A percentile compares a stretch with the other conserved stretches of the same genome.
phyloP scores from a whole-genome alignment of 2,888 invertebrate species.

The Acrocyrtus sp. region DNA sequence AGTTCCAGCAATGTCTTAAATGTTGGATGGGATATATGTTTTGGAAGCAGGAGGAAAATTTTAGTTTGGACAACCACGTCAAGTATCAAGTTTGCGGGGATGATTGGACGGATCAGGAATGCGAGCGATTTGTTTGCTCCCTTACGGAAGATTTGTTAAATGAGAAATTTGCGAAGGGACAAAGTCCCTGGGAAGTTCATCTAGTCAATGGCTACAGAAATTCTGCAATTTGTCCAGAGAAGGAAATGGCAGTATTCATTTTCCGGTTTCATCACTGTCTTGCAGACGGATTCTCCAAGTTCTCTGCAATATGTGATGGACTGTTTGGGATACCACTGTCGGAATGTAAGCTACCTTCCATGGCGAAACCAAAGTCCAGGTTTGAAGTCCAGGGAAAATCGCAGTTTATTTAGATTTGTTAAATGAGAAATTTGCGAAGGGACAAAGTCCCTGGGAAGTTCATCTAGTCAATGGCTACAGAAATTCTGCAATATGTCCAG shows the following conservation, averaged over 20 bases:
- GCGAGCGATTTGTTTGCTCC: not conserved
- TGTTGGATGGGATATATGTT: conserved; percentile 1
- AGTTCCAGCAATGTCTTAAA: not conserved
- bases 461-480: not conserved
- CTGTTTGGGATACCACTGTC: too few relatives aligned
- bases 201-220: not conserved
- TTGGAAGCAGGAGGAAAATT: not conserved
- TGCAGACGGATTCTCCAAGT: not conserved
- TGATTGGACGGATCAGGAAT: too few relatives aligned
- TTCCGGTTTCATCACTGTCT: not conserved
- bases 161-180: not conserved
- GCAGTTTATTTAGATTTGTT: too few relatives aligned
- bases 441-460: conserved; percentile 4
- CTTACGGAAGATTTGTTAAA: not conserved
- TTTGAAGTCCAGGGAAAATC: too few relatives aligned
- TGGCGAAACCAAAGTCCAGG: too few relatives aligned
- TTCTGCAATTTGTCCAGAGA: not conserved
- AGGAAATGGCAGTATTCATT: not conserved
- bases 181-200: conserved; percentile 9
- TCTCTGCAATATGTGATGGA: too few relatives aligned
- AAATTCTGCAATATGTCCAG: not conserved
- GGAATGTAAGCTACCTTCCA: too few relatives aligned
- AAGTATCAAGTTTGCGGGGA: not conserved
- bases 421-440: not conserved
- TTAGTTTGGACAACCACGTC: not conserved